Conservation (phyloP, 2,797 vertebrate species). For the Strix occidentalis region DNA sequence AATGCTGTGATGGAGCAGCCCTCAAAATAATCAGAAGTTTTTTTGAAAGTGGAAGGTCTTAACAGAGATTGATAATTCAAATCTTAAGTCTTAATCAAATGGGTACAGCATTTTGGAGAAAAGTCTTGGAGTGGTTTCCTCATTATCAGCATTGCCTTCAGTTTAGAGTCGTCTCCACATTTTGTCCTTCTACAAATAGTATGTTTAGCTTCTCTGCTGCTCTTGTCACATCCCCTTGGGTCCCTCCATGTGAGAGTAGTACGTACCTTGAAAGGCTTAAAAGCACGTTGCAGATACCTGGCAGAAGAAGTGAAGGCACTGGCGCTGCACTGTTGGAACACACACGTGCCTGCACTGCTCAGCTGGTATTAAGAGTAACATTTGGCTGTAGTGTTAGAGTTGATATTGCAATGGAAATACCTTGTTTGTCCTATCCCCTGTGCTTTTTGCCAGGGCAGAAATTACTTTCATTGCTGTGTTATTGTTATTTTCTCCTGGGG, state of each 20-base stretch:
- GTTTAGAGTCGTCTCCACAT: background rate
- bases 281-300: background rate
- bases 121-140: background rate
- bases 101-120: background rate
- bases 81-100: background rate
- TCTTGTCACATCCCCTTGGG: background rate
- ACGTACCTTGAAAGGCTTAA: background rate
- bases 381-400: background rate
- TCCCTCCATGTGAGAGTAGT: background rate
- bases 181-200: background rate
- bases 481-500: background rate
- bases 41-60: background rate
- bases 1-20: background rate
- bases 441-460: background rate
- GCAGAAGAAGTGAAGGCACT: background rate
- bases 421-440: background rate
- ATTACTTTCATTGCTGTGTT: background rate
- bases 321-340: rapidly evolving
- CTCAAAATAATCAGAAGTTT: background rate
- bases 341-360: background rate
- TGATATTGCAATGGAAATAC: background rate
- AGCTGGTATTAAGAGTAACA: background rate
- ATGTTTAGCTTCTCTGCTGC: background rate
- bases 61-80: background rate
- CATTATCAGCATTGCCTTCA: background rate